Percentiles rank a stretch among this genome's conserved stretches.
Evolutionary conservation across 2,797 vertebrate genomes (phyloP).

Genomic region (Pristis pectinata): DNA sequence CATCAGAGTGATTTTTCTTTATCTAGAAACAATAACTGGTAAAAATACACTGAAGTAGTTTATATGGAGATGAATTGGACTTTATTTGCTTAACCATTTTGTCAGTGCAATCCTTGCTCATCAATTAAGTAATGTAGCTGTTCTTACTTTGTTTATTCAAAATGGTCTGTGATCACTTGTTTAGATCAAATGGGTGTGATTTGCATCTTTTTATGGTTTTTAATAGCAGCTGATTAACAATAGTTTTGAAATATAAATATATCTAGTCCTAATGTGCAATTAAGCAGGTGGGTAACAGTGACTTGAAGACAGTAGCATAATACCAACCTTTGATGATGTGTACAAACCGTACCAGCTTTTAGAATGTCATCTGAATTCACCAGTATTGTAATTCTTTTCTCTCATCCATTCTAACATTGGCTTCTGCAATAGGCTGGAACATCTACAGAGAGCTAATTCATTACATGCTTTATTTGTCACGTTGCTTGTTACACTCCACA

Average conservation of each 20-base stretch:
- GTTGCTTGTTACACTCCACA: slow-evolving; percentile 3
- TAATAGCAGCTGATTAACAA: neutral
- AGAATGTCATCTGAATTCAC: neutral
- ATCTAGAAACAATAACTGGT: neutral
- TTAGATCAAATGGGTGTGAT: slow-evolving; percentile 8
- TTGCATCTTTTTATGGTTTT: neutral
- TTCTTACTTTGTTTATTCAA: neutral
- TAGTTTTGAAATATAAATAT: slow-evolving; percentile 11
- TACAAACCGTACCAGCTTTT: neutral
- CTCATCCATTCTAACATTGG: neutral
- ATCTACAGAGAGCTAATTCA: neutral
- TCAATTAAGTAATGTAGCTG: neutral
- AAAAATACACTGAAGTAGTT: neutral
- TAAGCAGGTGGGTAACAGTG: neutral
- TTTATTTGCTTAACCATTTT: neutral
- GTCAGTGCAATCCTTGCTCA: neutral
- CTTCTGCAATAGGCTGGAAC: neutral
- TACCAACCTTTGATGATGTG: neutral
- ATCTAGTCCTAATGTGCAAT: neutral
- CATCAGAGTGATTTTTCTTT: neutral
- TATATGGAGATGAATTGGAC: neutral
- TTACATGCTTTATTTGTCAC: neutral
- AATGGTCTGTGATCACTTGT: neutral
- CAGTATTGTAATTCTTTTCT: slow-evolving; percentile 3
- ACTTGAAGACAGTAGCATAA: neutral